phyloP scores from a whole-genome alignment of 1,140 invertebrate genomes.

The Andricus grossulariae region DNA sequence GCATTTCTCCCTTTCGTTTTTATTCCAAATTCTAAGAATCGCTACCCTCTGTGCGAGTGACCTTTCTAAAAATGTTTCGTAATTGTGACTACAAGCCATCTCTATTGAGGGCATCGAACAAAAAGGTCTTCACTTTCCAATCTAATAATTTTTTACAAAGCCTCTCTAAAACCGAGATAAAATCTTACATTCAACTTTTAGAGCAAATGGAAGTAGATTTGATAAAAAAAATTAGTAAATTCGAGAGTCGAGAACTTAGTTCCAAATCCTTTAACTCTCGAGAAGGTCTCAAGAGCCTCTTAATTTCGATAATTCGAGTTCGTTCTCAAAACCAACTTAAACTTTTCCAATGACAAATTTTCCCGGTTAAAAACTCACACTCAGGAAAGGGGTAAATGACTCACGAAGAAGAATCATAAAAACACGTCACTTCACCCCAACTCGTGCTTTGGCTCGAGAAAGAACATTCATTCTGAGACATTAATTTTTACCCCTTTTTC shows the following conservation, averaged over 20 bases:
- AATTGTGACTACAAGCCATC: too few relatives aligned
- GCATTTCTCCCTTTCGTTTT: not conserved
- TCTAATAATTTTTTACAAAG: too few relatives aligned
- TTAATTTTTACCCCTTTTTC: constrained; percentile 75
- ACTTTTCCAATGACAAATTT: constrained; percentile 19
- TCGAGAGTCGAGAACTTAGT: not conserved
- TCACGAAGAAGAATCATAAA: constrained; percentile 73
- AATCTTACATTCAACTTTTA: too few relatives aligned
- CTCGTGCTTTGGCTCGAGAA: constrained; percentile 51
- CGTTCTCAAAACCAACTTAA: not conserved
- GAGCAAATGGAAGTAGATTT: not conserved
- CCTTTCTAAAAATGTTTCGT: too few relatives aligned
- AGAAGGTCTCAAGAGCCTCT: constrained; percentile 12
- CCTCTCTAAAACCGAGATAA: too few relatives aligned
- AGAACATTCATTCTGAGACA: constrained; percentile 75
- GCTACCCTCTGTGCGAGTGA: too few relatives aligned
- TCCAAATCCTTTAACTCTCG: not conserved
- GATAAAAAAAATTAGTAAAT: not conserved
- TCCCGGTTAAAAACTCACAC: not conserved
- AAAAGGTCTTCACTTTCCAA: too few relatives aligned
- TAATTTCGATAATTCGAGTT: constrained; percentile 22
- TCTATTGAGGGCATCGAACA: too few relatives aligned
- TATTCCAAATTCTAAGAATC: too few relatives aligned
- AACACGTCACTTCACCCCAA: constrained; percentile 58
- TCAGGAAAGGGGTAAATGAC: constrained; percentile 59